Evolutionary conservation across 92 coral and sea anemone genomes (phyloP), one percentile per base, ranked within the genome.

Genomic region (Chrysogorgia sp.): DNA sequence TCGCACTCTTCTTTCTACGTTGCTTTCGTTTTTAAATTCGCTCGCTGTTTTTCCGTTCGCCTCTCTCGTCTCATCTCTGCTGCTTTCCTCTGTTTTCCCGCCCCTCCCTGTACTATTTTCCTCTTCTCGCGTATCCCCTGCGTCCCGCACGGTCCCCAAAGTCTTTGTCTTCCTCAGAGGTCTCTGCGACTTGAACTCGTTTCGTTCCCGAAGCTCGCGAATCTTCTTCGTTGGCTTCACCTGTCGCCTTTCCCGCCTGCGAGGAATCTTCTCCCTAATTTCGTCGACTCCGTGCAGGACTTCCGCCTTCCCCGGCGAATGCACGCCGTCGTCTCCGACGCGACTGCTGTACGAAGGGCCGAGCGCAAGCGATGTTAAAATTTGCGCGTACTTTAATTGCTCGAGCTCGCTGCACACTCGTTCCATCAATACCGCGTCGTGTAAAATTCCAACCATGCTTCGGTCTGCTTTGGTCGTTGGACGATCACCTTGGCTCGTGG

Each of bases 301-400:
- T 37, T 72, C 14, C 33, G 48, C 12, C 13, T 5, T 22, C 24
- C 23, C 25, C 1, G 6, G 15, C 12, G 50, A 13, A 20, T 7
- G 12, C 31, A 30, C 34, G 34, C 58, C 26, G n/a, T 19, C 19
- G 2, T 45, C 37, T 40, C 9, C 6, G 0, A 1, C 30, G 22
- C 33, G 35, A 48, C 58, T 33, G 40, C 13, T 55, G 13, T 17
- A 40, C 29, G 53, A 58, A 2, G 64, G 40, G 7, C 65, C 65
- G 64, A 17, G 28, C 4, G 79, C 79, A 15, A 72, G 52, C 3
- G 79, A 72, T 35, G 79, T 72, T 56, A 72, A 25, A 33, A 72
- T 72, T 26, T 72, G 79, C 15, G 79, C 79, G 33, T 72, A 72
- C 28, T 72, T 72, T 17, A 72, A 59, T 43, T 56, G 79, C 41